Evolutionary conservation across 1,140 invertebrate genomes (phyloP).

Genomic region (Leptopilina clavipes): DNA sequence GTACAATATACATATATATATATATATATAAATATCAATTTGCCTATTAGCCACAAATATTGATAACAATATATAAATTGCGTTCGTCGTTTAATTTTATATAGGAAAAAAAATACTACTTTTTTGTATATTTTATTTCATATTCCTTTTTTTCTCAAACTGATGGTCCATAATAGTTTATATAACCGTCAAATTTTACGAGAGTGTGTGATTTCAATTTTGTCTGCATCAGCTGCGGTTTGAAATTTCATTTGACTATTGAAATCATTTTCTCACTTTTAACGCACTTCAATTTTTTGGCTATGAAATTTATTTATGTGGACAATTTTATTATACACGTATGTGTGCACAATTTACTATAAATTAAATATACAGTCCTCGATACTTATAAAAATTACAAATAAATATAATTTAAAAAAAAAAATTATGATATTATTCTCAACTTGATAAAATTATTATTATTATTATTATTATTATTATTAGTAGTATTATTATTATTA

Average conservation of each 20-base stretch:
- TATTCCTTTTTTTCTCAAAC: not conserved
- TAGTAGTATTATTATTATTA: too few species aligned
- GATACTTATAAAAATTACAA: not conserved
- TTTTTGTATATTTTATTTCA: not conserved
- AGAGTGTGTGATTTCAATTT: conserved; percentile 29
- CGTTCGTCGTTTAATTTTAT: conserved; percentile 25
- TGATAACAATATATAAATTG: not conserved
- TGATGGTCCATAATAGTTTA: conserved; percentile 9
- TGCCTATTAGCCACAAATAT: conserved; percentile 20
- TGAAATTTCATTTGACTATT: not conserved
- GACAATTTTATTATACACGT: not conserved
- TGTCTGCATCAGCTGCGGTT: conserved; percentile 9
- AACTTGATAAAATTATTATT: too few species aligned
- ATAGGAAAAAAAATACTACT: not conserved
- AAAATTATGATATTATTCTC: too few species aligned
- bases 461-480: too few species aligned
- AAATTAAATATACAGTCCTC: not conserved
- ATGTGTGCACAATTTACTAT: not conserved
- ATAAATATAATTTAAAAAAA: not conserved
- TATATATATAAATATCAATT: conserved; percentile 15
- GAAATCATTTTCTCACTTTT: conserved; percentile 28
- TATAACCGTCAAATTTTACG: conserved; percentile 30
- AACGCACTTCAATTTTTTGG: not conserved
- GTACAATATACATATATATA: not conserved
- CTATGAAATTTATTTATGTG: conserved; percentile 4